Percentiles rank a stretch among this genome's conserved stretches.
Conservation (phyloP, 2,888 invertebrate species). For the Agrotis exclamationis region DNA sequence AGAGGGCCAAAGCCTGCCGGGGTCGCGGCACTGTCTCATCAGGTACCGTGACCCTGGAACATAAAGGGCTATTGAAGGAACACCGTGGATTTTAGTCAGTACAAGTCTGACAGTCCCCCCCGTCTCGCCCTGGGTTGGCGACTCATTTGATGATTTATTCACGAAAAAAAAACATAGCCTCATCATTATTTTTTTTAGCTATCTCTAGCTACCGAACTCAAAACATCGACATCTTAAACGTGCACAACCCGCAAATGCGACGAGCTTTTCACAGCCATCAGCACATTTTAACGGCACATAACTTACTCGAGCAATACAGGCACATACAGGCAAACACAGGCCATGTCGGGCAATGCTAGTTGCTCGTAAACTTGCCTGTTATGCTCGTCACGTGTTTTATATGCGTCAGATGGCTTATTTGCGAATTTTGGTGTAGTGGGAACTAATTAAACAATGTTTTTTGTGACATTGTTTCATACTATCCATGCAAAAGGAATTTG, state of each 20-base stretch:
- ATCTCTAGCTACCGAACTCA: neutral
- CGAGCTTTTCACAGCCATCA: conserved; percentile 47
- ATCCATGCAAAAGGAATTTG: no score
- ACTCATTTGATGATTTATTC: no score
- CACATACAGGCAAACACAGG: conserved; percentile 31
- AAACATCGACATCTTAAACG: neutral
- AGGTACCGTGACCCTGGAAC: no score
- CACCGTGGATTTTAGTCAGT: no score
- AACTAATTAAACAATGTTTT: conserved; percentile 45
- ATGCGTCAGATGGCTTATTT: conserved; percentile 38
- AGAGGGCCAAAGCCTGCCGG: no score
- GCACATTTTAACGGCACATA: conserved; percentile 59
- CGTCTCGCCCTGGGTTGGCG: no score
- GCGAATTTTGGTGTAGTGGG: conserved; percentile 32
- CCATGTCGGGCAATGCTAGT: conserved; percentile 44
- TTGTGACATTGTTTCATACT: conserved; percentile 22
- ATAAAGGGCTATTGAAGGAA: no score
- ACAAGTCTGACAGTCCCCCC: no score
- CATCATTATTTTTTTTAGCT: no score
- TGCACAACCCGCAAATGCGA: conserved; percentile 29
- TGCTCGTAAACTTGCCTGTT: conserved; percentile 54
- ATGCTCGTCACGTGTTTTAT: conserved; percentile 48
- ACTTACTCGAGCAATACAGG: conserved; percentile 50
- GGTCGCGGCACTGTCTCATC: no score
- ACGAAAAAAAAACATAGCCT: no score